Base-by-base conservation (phyloP, 2,888 invertebrate genomes). In the Selenia dentaria region DNA sequence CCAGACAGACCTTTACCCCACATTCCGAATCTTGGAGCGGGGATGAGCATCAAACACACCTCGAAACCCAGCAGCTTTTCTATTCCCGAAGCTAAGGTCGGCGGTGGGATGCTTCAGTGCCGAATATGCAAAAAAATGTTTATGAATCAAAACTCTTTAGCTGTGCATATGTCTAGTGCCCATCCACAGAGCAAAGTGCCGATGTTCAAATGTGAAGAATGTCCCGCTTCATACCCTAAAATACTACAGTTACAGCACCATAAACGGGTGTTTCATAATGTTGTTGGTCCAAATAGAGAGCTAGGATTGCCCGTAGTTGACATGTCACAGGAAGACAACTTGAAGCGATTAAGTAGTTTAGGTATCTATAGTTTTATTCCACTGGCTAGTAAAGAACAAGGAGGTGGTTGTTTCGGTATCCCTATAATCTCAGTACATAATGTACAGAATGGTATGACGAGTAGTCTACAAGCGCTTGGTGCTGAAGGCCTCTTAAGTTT, bases 291-390 rank as follows among this genome's bases (percentile, higher is more conserved):
- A 1, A 83, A 85, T 46, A 73, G 86, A 43, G 95, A 95, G 64
- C 79, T 95, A 44, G 95, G 95, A 0, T 80, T 95, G 59, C 96
- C 95, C 0, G 92, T 95, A 0, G 93, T 95, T 0, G 95, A 95
- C 67, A 72, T 95, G 14, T 93, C 94, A 32, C 93, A 94, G 47
- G 93, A 94, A 6, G 93, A 93, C 8, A 92, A 93, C 13, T 77
- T 95, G 35, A 92, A 92, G 59, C 91, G 94, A 57, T 82, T 95
- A 6, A 91, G 92, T 52, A 91, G 79, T 66, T 83, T 95, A 64
- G 95, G 95, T 27, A 94, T 95, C 52, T 93, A 93, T 65, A 94
- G 94, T 81, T 95, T 94, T 77, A 95, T 96, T 62, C 95, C 95
- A 0, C 70, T 95, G 50, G 94, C 94, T 1, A 93, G 93, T 57